Evolutionary conservation across 2,888 invertebrate species (phyloP), one percentile per base, ranked within the genome.

Genomic region (Gymnosoma rotundatum): DNA sequence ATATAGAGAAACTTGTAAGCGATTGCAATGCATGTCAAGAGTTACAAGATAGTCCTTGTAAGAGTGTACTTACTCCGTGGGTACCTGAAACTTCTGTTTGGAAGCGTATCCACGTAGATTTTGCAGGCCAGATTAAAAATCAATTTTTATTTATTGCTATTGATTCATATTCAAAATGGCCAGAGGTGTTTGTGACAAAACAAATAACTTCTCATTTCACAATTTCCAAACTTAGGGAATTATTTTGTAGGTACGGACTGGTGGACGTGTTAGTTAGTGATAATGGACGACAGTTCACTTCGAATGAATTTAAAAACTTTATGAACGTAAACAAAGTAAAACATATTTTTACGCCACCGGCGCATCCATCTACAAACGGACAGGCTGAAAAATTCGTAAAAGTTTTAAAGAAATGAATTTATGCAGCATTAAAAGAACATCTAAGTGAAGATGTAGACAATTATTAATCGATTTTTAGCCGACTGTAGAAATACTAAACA

Each of bases 401-500:
- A 38, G 38, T 38, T 8, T 38, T 38, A 38, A 67, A 67, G 18
- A 78, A 81, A n/a, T n/a, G n/a, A n/a, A n/a, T n/a, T n/a, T n/a
- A 70, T 81, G 79, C 73, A 61, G 75, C 64, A 54, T 14, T 85
- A 12, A 69, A 60, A 32, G 56, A 67, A 20, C 12, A 56, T 42
- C 52, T 38, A 32, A 75, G 69, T 20, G 16, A 9, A 14, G 52
- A 64, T 61, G 66, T 80, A 85, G 32, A 82, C 63, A 21, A 54
- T 76, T 48, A 38, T 82, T 38, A 78, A 82, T 70, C 66, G 70
- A 67, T 73, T 78, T 72, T 14, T 84, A 48, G 54, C 63, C 50
- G 85, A 69, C 21, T 85, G 79, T 72, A 67, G 78, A 32, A 76
- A 76, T 16, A 83, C 70, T 1, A 86, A 74, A 66, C 83, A 86